Evolutionary conservation across 2,113 vertebrate genomes (phyloP), one percentile per base, ranked within the genome.

Genomic region (Pristiophorus japonicus): DNA sequence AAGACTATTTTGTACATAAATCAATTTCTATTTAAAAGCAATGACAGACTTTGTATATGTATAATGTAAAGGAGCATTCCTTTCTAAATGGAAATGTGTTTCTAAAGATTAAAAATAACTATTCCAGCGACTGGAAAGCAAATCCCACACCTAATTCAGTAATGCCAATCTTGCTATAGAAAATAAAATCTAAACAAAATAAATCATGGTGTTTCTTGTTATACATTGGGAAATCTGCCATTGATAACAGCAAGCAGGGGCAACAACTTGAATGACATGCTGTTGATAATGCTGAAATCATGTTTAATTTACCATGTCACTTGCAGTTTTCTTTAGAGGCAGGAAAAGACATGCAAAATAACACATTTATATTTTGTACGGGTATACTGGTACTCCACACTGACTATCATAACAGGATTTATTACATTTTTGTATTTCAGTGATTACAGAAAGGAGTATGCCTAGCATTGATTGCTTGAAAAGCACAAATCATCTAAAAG

Each of bases 201-300:
- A 91, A 91, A 91, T 91, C 88, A 90, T 30, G 34, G 1, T 12
- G 12, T 4, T 6, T 90, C 14, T 34, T 59, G 55, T 62, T n/a
- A 91, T 59, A 90, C 14, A n/a, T 38, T 91, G 55, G 88, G 55
- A 91, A 91, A 63, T 91, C 55, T 91, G 88, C 30, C 88, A 91
- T 59, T 20, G 16, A 91, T 63, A 18, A 62, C 14, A 63, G 88
- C 88, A 63, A 8, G 88, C 30, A n/a, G 18, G 34, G 55, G 55
- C 55, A 91, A 91, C 30, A 91, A 63, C 16, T n/a, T 91, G 88
- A 63, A n/a, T 63, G 88, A 38, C 55, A 63, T 91, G 30, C n/a
- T n/a, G 18, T 91, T 63, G 55, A 91, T 62, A 34, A 63, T 63
- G 63, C 4, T 38, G 88, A 91, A 34, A 62, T 91, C 55, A 91